These are phyloP conservation scores for Calidris pygmaea DNA, from an alignment of 2,113 vertebrate genomes.

Conservation along the genomic window DNA sequence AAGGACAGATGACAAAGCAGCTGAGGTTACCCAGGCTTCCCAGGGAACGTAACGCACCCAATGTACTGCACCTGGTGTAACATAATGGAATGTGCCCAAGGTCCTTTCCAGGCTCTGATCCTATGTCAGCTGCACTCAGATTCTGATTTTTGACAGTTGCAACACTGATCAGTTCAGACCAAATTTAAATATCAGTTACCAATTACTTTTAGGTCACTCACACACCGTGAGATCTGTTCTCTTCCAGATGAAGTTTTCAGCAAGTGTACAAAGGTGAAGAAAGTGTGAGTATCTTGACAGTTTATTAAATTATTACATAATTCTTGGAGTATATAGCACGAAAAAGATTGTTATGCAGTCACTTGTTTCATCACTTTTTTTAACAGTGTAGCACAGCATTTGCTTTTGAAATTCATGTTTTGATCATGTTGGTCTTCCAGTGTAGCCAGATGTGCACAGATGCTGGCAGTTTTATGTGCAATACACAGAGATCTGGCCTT, in stretches of 20 bases:
- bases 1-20: neutral
- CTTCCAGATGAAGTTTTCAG: slow-evolving; percentile 77
- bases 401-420: neutral
- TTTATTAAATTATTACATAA: neutral
- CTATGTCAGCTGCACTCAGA: neutral
- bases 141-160: neutral
- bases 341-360: neutral
- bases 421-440: neutral
- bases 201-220: slow-evolving; percentile 73
- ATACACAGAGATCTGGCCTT: neutral
- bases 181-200: neutral
- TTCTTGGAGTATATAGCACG: neutral
- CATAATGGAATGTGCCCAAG: neutral
- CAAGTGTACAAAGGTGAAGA: slow-evolving; percentile 71
- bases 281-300: slow-evolving; percentile 72
- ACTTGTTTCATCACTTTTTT: neutral
- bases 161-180: neutral
- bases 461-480: neutral
- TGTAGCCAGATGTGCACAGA: neutral
- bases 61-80: rapidly evolving
- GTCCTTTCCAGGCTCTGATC: neutral
- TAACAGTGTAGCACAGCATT: neutral
- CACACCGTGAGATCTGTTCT: slow-evolving; percentile 71
- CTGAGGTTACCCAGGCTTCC: neutral
- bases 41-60: neutral